Evolutionary conservation across 2,888 invertebrate genomes (phyloP).

Genomic region (Drosophila putrida): DNA sequence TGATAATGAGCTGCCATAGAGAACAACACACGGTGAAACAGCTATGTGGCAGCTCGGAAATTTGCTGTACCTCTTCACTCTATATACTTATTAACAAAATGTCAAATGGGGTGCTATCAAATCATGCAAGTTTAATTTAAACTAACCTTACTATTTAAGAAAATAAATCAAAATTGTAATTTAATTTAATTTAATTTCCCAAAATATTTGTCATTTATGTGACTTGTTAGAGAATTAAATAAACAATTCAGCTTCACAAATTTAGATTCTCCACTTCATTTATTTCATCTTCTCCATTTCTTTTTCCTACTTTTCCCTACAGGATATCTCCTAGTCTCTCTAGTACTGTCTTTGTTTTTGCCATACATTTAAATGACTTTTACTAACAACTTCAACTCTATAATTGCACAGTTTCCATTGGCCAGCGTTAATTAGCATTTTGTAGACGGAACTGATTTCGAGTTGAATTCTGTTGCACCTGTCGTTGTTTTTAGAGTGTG

Average conservation of each 20-base stretch:
- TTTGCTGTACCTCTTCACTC: neutral
- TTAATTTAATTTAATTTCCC: too few relatives aligned
- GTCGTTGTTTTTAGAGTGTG: neutral
- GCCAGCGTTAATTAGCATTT: slow-evolving; percentile 56
- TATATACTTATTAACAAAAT: neutral
- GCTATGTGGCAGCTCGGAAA: slow-evolving; percentile 2
- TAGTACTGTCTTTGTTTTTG: neutral
- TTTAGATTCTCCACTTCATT: neutral
- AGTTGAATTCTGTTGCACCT: slow-evolving; percentile 10
- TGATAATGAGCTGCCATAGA: slow-evolving; percentile 65
- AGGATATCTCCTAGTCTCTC: slow-evolving; percentile 4
- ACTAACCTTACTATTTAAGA: too few relatives aligned
- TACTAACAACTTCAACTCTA: slow-evolving; percentile 43
- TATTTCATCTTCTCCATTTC: neutral
- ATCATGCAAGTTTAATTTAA: neutral
- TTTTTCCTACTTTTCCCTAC: neutral
- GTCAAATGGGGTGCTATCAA: neutral
- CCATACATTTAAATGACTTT: slow-evolving; percentile 65
- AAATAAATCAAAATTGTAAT: too few relatives aligned
- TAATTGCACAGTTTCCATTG: slow-evolving; percentile 56
- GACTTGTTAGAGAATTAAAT: neutral
- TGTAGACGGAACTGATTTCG: slow-evolving; percentile 20
- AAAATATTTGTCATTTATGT: too few relatives aligned
- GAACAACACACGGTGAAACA: slow-evolving; percentile 17
- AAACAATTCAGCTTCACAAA: neutral